Percentiles rank a stretch among this genome's conserved stretches.
phyloP scores from a whole-genome alignment of 2,797 vertebrate genomes.

The Pelochelys cantorii region DNA sequence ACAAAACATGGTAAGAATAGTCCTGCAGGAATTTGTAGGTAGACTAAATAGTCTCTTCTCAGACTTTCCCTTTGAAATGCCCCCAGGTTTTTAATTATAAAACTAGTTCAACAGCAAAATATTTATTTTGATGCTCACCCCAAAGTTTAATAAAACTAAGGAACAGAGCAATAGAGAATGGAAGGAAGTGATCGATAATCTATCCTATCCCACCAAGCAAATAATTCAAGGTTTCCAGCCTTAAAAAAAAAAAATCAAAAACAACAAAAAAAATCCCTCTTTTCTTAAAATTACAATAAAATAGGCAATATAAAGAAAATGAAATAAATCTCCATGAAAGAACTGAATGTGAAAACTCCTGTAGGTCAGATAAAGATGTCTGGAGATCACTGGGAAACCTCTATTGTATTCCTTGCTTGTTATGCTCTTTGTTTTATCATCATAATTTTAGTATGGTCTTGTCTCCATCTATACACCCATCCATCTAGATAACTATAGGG shows the following conservation, averaged over 20 bases:
- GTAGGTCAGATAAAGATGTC: neutral
- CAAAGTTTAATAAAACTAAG: neutral
- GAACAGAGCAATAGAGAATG: neutral
- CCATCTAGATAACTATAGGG: neutral
- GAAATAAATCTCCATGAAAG: neutral
- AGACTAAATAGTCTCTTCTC: neutral
- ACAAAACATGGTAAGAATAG: fast-evolving
- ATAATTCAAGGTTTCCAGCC: neutral
- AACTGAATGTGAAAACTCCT: neutral
- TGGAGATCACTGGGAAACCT: neutral
- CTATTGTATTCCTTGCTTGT: neutral
- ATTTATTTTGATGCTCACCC: neutral
- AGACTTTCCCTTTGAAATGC: neutral
- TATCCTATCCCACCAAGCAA: neutral
- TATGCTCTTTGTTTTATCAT: neutral
- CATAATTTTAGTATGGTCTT: neutral
- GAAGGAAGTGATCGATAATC: neutral
- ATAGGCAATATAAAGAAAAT: neutral
- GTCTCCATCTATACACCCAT: neutral
- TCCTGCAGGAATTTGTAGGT: neutral
- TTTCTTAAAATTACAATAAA: neutral
- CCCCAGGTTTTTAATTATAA: neutral
- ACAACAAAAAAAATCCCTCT: too few relatives aligned
- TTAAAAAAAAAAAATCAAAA: neutral
- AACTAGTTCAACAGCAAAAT: neutral